A percentile compares a stretch with the other conserved stretches of the same genome.
phyloP scores from a whole-genome alignment of 2,113 vertebrate genomes.

The Melanerpes aurifrons region DNA sequence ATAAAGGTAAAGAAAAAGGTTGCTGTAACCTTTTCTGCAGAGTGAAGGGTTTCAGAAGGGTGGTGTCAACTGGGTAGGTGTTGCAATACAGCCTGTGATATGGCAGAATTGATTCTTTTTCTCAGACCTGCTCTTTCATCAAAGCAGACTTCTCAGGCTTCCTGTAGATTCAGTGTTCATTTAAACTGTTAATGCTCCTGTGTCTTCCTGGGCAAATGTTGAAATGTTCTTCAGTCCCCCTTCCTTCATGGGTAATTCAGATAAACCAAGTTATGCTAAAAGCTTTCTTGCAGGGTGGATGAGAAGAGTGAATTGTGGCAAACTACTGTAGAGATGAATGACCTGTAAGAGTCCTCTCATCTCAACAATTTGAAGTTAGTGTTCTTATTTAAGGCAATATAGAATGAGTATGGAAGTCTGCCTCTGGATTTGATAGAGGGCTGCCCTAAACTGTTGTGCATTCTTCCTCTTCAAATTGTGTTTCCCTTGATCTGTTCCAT shows the following conservation, averaged over 20 bases:
- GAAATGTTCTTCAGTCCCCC: not conserved
- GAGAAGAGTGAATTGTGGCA: not conserved
- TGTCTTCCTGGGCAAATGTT: not conserved
- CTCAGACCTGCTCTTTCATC: not conserved
- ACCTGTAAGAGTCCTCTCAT: not conserved
- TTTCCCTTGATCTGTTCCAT: not conserved
- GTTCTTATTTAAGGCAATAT: not conserved
- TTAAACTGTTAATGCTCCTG: not conserved
- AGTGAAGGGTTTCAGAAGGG: not conserved
- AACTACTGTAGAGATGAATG: not conserved
- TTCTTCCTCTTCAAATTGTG: not conserved
- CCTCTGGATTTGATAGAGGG: not conserved
- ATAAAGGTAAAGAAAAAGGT: not conserved
- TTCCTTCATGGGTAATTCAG: not conserved
- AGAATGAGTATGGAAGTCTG: not conserved
- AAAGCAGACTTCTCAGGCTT: not conserved
- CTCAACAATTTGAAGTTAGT: not conserved
- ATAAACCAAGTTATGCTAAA: not conserved
- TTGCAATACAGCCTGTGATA: not conserved
- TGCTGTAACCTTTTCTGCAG: slow-evolving; percentile 5
- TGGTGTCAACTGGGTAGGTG: not conserved
- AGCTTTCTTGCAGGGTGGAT: not conserved
- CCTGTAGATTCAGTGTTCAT: not conserved
- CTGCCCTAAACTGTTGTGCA: not conserved
- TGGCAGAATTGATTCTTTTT: not conserved